Evolutionary conservation across 1,140 invertebrate species (phyloP), one percentile per base, ranked within the genome.

Genomic region (Aphidius gifuensis): DNA sequence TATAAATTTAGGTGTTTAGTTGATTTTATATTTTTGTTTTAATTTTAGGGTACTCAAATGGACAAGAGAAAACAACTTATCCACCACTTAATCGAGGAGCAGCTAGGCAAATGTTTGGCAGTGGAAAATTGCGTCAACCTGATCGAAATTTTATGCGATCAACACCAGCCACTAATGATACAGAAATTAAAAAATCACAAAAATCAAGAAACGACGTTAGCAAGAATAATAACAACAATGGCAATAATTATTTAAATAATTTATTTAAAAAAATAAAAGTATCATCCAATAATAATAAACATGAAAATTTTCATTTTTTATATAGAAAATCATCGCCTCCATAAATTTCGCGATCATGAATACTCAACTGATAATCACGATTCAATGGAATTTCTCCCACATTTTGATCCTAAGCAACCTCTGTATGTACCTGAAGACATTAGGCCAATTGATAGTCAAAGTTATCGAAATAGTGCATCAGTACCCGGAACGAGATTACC

Each of bases 31-130:
- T 50, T 43, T 23, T 11, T 49, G 47, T 7, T 11, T 54, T 45
- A 5, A 21, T 57, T 44, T 44, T 58, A 63, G 32, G 48, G 0
- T 47, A 6, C 5, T 7, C 58, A 9, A 5, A 43, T 39, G 38
- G 9, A 23, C 48, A 21, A 21, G 68, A 70, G 42, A 62, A 67
- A 7, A 71, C 76, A 49, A 76, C 72, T 32, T 66, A 71, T 43
- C 21, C 65, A 9, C 72, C 76, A 9, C 69, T 78, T 9, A 84
- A 84, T 68, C 77, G 81, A 68, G 84, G 84, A 21, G 83, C 83
- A 7, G 84, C 84, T 3, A 73, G 84, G 6, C 83, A 84, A 71
- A 84, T 85, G 78, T 83, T 78, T 63, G 84, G 84, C n/a, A 85
- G 84, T 21, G 81, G 83, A 47, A 83, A 80, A 64, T 68, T 85